phyloP scores from a whole-genome alignment of 2,113 vertebrate genomes.

The Dolichotis patagonum region DNA sequence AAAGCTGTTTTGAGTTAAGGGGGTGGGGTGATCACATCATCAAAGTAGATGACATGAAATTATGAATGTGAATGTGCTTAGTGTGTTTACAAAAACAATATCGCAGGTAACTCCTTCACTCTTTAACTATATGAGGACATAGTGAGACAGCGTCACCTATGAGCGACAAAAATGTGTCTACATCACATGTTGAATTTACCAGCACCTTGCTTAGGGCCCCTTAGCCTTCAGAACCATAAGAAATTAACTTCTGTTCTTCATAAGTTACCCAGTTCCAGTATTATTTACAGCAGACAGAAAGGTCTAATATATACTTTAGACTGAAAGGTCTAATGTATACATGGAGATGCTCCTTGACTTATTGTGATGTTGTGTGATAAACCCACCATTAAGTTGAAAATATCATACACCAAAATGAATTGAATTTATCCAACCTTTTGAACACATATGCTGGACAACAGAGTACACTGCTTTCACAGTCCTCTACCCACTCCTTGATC shows the following conservation, averaged over 20 bases:
- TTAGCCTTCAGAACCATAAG: not conserved
- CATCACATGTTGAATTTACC: not conserved
- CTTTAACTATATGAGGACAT: not conserved
- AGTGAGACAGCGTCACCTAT: not conserved
- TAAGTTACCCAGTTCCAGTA: not conserved
- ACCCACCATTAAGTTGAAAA: not conserved
- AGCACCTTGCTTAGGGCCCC: not conserved
- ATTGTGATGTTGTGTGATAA: not conserved
- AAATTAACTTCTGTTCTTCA: not conserved
- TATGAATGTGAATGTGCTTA: not conserved
- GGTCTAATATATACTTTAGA: not conserved
- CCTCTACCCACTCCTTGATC: not conserved
- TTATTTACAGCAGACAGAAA: not conserved
- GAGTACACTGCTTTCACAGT: no score
- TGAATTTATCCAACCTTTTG: not conserved
- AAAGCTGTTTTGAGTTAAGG: not conserved
- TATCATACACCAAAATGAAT: not conserved
- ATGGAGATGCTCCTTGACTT: not conserved
- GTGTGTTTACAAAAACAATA: not conserved
- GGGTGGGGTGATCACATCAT: not conserved
- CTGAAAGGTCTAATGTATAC: not conserved
- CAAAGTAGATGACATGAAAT: not conserved
- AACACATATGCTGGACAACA: not conserved
- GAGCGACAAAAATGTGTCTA: not conserved
- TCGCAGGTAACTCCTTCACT: no score